A percentile compares a stretch with the other conserved stretches of the same genome.
phyloP scores from a whole-genome alignment of 2,797 vertebrate species.

The Pseudomugil tenellus region DNA sequence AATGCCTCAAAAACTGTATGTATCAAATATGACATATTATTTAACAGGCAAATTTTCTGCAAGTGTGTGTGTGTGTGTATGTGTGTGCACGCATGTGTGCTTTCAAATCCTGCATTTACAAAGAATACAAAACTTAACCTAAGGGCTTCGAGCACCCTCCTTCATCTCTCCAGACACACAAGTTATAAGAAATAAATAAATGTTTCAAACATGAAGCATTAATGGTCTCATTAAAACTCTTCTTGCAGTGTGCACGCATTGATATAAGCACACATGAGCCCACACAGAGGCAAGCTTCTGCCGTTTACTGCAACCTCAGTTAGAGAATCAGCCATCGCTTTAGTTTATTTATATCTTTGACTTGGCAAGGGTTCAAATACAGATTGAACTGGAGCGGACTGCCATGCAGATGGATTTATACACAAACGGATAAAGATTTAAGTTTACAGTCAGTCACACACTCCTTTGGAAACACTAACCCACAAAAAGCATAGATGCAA shows the following conservation, averaged over 20 bases:
- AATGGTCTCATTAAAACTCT: not conserved
- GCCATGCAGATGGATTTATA: slow-evolving; percentile 7
- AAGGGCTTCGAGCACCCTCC: slow-evolving; percentile 12
- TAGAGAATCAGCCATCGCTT: slow-evolving; percentile 27
- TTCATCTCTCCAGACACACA: not conserved
- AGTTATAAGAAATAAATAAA: slow-evolving; percentile 6
- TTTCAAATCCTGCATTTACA: slow-evolving; percentile 8
- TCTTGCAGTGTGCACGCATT: not conserved
- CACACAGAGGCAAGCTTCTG: slow-evolving; percentile 30
- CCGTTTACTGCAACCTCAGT: slow-evolving; percentile 44
- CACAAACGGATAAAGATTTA: not conserved
- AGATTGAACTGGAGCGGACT: slow-evolving; percentile 21
- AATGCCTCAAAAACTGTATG: no score
- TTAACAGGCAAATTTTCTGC: no score
- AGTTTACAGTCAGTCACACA: not conserved
- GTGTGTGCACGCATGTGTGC: not conserved
- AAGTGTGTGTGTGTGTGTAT: slow-evolving; percentile 10
- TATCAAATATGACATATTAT: no score
- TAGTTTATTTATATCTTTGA: slow-evolving; percentile 60
- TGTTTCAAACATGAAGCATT: slow-evolving; percentile 8
- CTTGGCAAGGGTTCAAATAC: slow-evolving; percentile 37
- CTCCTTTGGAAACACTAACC: not conserved
- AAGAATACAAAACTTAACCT: slow-evolving; percentile 22
- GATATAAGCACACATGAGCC: slow-evolving; percentile 25
- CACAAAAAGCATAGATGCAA: not conserved